Percentiles rank a stretch among this genome's conserved stretches.
These are phyloP conservation scores for Microplitis demolitor DNA, from an alignment of 1,140 invertebrate genomes.

Conservation along the genomic window DNA sequence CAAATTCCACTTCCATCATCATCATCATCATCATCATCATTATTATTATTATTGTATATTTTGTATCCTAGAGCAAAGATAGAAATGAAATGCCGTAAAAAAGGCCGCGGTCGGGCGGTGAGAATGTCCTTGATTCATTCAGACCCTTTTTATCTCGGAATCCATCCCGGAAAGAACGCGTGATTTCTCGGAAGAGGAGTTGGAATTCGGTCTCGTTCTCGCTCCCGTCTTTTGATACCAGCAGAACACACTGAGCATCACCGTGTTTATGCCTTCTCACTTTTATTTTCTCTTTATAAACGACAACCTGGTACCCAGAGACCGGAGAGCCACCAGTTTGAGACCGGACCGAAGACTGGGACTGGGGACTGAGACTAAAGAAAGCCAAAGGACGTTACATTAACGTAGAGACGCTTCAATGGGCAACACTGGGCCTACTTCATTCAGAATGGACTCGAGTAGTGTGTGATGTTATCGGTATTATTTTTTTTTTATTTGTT, in stretches of 20 bases:
- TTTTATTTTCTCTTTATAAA: neutral
- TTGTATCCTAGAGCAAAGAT: neutral
- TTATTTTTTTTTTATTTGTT: slow-evolving; percentile 44
- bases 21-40: no score
- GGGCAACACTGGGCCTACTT: slow-evolving; percentile 15
- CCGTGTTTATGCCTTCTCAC: neutral
- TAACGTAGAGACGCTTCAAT: slow-evolving; percentile 51
- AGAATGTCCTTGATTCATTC: slow-evolving; percentile 60
- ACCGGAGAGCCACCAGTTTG: neutral
- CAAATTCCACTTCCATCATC: neutral
- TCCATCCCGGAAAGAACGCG: slow-evolving; percentile 62
- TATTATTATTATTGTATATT: neutral
- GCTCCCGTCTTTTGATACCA: neutral
- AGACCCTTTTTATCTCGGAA: slow-evolving; percentile 61
- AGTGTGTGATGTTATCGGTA: slow-evolving; percentile 54
- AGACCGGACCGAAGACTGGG: neutral
- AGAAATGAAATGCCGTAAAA: neutral
- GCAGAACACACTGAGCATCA: no score
- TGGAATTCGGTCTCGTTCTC: slow-evolving; percentile 16
- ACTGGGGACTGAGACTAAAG: neutral
- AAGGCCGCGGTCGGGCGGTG: neutral
- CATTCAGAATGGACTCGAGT: slow-evolving; percentile 47
- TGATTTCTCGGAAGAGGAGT: slow-evolving; percentile 57
- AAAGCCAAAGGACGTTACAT: slow-evolving; percentile 2
- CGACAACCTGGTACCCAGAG: no score